A percentile compares a stretch with the other conserved stretches of the same genome.
Evolutionary conservation across 2,797 vertebrate genomes (phyloP).

Genomic region (Hydrophis major): DNA sequence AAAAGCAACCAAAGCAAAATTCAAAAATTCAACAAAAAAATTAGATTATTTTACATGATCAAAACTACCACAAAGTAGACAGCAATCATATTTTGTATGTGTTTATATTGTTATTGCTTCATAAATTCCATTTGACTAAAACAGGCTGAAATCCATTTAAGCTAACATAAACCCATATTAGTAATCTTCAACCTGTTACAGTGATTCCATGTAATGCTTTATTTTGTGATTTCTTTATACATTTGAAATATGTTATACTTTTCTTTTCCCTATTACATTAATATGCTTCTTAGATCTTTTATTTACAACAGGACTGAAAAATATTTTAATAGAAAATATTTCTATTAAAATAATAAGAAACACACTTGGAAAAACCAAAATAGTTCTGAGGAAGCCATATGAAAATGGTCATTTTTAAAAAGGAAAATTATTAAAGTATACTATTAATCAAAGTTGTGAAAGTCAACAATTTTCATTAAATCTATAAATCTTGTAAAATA

Average conservation of each 20-base stretch:
- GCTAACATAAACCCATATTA: neutral
- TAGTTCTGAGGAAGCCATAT: neutral
- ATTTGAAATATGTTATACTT: neutral
- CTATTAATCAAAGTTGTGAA: neutral
- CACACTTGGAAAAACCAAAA: neutral
- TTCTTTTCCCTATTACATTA: neutral
- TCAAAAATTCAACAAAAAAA: neutral
- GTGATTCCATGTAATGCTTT: neutral
- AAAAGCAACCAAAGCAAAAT: neutral
- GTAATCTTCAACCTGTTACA: neutral
- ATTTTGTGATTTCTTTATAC: neutral
- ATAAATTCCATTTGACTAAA: neutral
- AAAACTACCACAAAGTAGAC: neutral
- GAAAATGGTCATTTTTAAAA: neutral
- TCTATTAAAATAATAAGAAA: constrained; percentile 19
- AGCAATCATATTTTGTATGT: neutral
- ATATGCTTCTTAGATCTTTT: constrained; percentile 11
- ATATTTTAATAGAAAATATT: constrained; percentile 5
- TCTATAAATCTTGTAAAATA: neutral
- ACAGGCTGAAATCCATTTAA: neutral
- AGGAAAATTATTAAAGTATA: neutral
- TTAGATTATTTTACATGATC: neutral
- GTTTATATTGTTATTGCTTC: neutral
- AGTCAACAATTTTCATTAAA: constrained; percentile 8
- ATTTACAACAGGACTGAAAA: constrained; percentile 12